Conservation (phyloP, 2,113 vertebrate genomes). For the Tragelaphus buxtoni region DNA sequence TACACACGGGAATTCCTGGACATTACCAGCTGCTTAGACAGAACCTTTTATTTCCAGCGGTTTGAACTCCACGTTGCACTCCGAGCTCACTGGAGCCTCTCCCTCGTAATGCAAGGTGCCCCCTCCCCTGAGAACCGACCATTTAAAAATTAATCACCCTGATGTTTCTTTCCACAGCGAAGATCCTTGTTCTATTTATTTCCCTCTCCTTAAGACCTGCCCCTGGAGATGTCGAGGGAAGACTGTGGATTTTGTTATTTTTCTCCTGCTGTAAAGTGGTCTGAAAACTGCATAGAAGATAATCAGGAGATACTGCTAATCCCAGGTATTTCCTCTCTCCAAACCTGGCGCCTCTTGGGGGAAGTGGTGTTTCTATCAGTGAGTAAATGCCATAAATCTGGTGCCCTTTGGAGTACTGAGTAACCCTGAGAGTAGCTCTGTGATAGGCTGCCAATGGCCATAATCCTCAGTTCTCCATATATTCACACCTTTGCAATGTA, state of each 20-base stretch:
- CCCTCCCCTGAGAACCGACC: neutral
- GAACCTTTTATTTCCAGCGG: neutral
- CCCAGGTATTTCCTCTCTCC: neutral
- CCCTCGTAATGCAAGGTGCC: neutral
- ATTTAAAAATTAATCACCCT: neutral
- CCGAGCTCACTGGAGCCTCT: neutral
- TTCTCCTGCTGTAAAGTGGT: neutral
- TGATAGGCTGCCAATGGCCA: neutral
- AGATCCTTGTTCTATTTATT: neutral
- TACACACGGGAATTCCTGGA: neutral
- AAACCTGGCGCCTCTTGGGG: rapidly evolving
- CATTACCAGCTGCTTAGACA: neutral
- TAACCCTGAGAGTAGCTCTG: neutral
- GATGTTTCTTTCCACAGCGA: neutral
- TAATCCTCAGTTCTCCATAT: neutral
- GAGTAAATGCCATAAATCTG: rapidly evolving
- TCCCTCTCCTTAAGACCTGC: neutral
- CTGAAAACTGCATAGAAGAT: neutral
- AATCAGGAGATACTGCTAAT: neutral
- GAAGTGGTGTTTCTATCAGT: neutral
- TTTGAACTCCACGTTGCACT: neutral
- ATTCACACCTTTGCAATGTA: neutral
- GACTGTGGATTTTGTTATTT: neutral
- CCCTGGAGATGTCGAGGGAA: neutral
- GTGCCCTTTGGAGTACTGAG: no score